Conservation (phyloP, 2,113 vertebrate species). For the Apteryx mantelli region DNA sequence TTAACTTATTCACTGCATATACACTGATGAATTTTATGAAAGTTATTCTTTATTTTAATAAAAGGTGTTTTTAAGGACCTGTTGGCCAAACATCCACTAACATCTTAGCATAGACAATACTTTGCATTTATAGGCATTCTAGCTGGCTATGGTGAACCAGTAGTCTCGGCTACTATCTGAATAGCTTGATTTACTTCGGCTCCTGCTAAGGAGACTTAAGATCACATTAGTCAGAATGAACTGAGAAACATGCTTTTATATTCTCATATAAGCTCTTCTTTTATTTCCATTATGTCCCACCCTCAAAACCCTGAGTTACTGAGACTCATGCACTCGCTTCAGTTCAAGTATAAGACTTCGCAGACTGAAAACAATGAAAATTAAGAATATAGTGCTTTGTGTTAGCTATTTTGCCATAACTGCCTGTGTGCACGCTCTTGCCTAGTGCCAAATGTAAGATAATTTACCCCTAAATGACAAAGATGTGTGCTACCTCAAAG, state of each 20-base stretch:
- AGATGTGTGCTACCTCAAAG: not conserved
- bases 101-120: not conserved
- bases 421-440: not conserved
- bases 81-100: not conserved
- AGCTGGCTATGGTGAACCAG: not conserved
- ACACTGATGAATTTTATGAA: not conserved
- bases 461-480: slow-evolving; percentile 19
- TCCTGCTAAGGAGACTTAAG: not conserved
- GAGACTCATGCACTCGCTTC: not conserved
- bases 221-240: not conserved
- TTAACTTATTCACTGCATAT: not conserved
- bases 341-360: not conserved
- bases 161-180: not conserved
- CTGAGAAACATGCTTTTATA: not conserved
- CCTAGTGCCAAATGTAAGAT: not conserved
- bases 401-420: not conserved
- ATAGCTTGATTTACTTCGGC: not conserved
- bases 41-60: not conserved
- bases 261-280: not conserved
- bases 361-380: not conserved
- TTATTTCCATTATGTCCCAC: not conserved
- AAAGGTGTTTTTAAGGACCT: not conserved
- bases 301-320: not conserved
- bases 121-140: not conserved
- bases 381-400: not conserved